Evolutionary conservation across 1,140 invertebrate species (phyloP), one percentile per base, ranked within the genome.

Genomic region (Papilio polyxenes): DNA sequence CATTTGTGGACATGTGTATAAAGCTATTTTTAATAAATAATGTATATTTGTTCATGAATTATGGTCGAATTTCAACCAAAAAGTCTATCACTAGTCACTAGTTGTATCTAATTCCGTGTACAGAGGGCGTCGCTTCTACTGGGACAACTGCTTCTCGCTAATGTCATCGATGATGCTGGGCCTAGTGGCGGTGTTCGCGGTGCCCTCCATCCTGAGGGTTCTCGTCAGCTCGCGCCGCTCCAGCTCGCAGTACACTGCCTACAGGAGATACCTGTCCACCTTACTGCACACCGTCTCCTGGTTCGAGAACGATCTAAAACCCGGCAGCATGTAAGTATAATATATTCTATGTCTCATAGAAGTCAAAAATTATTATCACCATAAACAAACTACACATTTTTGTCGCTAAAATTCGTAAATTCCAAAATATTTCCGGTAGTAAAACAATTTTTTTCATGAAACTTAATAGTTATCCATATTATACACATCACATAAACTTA

Each of bases 211-310:
- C 49, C 83, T 97, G 0, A 94, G 95, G 10, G 93, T 97, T 0
- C 87, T 97, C 2, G 94, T 96, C 5, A 95, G 96, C 69, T 97
- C 97, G 0, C 93, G 95, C 0, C 95, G 96, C 82, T 97, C 96
- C 1, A 95, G 95, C 23, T 95, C 95, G 3, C 91, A 95, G 0
- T 93, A 94, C n/a, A 95, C 95, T 0, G 96, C 97, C 0, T 98
- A 97, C 89, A 96, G 95, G 81, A 95, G 98, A 85, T 98, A 98
- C 88, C 88, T 97, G 9, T 95, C 95, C 1, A 97, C 97, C 0
- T 93, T 97, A 49, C 92, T 96, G 3, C 97, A 98, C 85, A 96
- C 97, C 40, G 91, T 96, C 7, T 88, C 95, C 2, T 98, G 98
- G 98, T 97, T 97, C 85, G 91, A 95, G 20, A 93, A 96, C 51